Percentiles rank a stretch among this genome's conserved stretches.
Evolutionary conservation across 2,888 invertebrate genomes (phyloP).

Genomic region (Xestia ashworthii): DNA sequence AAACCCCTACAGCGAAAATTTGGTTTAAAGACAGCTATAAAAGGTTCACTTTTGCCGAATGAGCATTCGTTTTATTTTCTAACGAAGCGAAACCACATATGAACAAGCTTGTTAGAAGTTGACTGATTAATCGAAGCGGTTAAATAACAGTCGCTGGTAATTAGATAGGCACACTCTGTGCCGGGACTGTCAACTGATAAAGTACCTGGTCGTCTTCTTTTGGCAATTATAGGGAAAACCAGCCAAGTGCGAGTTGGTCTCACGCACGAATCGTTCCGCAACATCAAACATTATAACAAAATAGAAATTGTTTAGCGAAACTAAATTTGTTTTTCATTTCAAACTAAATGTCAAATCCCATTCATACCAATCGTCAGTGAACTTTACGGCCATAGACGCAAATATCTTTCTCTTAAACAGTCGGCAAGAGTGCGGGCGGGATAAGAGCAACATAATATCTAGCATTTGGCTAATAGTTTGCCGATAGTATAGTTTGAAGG

Average conservation of each 20-base stretch:
- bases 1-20: neutral
- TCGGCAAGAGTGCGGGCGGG: neutral
- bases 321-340: neutral
- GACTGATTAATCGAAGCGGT: slow-evolving; percentile 32
- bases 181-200: slow-evolving; percentile 2
- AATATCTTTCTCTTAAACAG: neutral
- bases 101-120: slow-evolving; percentile 13
- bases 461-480: neutral
- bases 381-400: neutral
- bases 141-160: slow-evolving; percentile 55
- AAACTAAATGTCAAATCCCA: no score
- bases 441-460: neutral
- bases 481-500: no score
- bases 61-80: neutral
- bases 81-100: slow-evolving; percentile 3
- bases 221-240: neutral
- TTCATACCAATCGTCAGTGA: no score
- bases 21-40: neutral
- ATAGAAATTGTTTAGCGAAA: neutral
- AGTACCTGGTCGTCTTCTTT: neutral
- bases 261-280: neutral
- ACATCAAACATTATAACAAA: neutral
- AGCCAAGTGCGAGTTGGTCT: neutral
- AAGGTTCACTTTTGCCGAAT: neutral
- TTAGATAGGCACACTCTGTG: slow-evolving; percentile 41